These are phyloP conservation scores for Martes flavigula DNA, from an alignment of 2,797 vertebrate species.

Conservation along the genomic window DNA sequence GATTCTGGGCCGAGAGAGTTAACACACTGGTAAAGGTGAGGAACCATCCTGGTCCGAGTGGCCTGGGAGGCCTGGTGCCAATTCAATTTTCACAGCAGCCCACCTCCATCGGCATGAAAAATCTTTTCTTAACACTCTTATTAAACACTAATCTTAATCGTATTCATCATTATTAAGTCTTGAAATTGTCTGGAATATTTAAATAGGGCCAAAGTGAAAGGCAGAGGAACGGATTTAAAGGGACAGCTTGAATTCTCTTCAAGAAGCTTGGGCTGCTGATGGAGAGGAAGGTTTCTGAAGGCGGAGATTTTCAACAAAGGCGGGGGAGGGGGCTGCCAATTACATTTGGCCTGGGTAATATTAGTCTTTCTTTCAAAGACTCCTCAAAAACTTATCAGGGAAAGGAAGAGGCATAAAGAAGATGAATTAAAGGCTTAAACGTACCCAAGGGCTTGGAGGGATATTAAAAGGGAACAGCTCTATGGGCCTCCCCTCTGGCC, in stretches of 20 bases:
- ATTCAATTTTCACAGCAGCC: slow-evolving; percentile 80
- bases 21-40: not conserved
- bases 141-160: slow-evolving; percentile 86
- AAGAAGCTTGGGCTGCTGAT: slow-evolving; percentile 48
- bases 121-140: slow-evolving; percentile 85
- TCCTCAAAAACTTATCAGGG: slow-evolving; percentile 61
- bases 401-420: slow-evolving; percentile 61
- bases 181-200: slow-evolving; percentile 85
- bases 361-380: slow-evolving; percentile 76
- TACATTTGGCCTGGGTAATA: slow-evolving; percentile 62
- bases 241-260: slow-evolving; percentile 68
- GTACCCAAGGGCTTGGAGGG: slow-evolving; percentile 35
- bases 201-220: slow-evolving; percentile 84
- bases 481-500: not conserved
- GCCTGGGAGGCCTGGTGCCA: slow-evolving; percentile 70
- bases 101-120: slow-evolving; percentile 82
- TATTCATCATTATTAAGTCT: slow-evolving; percentile 87
- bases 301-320: slow-evolving; percentile 8
- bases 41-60: not conserved
- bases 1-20: not conserved
- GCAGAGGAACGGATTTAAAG: slow-evolving; percentile 79
- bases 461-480: slow-evolving; percentile 61
- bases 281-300: slow-evolving; percentile 17
- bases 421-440: slow-evolving; percentile 72
- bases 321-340: slow-evolving; percentile 34